A percentile compares a stretch with the other conserved stretches of the same genome.
phyloP scores from a whole-genome alignment of 1,140 invertebrate genomes.

The Arctopsyche grandis region DNA sequence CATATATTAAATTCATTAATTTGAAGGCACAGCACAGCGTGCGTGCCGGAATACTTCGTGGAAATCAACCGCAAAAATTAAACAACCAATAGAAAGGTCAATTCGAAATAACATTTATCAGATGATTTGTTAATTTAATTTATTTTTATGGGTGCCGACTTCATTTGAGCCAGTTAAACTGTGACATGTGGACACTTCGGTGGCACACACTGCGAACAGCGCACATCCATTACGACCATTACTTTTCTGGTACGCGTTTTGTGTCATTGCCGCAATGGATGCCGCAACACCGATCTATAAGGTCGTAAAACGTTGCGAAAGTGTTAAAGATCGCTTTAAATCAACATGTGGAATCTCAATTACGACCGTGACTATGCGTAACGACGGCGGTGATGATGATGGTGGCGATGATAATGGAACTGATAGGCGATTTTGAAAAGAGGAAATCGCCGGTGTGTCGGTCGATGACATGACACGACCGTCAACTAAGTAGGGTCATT shows the following conservation, averaged over 20 bases:
- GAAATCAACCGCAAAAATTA: no score
- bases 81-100: no score
- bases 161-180: no score
- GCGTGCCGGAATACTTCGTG: no score
- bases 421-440: neutral
- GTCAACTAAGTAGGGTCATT: neutral
- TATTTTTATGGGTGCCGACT: no score
- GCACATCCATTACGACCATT: slow-evolving; percentile 7
- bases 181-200: no score
- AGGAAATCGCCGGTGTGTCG: slow-evolving; percentile 6
- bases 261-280: slow-evolving; percentile 19
- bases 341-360: slow-evolving; percentile 12
- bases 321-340: neutral
- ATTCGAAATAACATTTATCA: no score
- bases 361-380: neutral
- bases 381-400: no score
- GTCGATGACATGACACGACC: neutral
- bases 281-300: neutral
- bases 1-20: no score
- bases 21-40: no score
- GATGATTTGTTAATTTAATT: no score
- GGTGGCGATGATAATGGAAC: neutral
- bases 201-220: no score
- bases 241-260: slow-evolving; percentile 6
- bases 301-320: slow-evolving; percentile 10